Conservation (phyloP, 2,888 invertebrate species). For the Eilema caniola region DNA sequence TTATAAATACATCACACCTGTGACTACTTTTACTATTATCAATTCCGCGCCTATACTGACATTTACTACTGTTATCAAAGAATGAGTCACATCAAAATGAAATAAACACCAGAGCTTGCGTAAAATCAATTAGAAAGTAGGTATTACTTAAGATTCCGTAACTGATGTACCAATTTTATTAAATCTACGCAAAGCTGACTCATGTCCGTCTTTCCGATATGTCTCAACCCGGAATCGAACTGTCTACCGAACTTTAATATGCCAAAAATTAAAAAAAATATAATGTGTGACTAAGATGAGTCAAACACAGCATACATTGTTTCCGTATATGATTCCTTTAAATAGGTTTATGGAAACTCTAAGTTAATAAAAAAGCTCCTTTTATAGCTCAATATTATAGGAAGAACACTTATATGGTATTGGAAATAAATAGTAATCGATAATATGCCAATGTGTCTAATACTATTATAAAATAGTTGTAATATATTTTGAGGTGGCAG, state of each 20-base stretch:
- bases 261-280: background rate
- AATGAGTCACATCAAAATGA: background rate
- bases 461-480: too few species aligned
- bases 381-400: too few species aligned
- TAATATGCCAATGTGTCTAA: too few species aligned
- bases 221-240: background rate
- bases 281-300: background rate
- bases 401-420: too few species aligned
- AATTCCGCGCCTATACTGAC: too few species aligned
- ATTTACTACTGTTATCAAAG: background rate
- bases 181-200: conserved; percentile 1
- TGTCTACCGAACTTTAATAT: background rate
- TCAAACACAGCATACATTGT: background rate
- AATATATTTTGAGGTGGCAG: too few species aligned
- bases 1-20: too few species aligned
- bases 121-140: conserved; percentile 4
- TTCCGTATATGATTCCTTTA: background rate
- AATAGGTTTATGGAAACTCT: too few species aligned
- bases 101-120: background rate
- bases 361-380: too few species aligned
- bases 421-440: too few species aligned
- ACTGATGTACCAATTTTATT: background rate
- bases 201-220: background rate
- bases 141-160: background rate
- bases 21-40: too few species aligned